These are phyloP conservation scores for Notechis scutatus DNA, from an alignment of 2,113 vertebrate species.

Conservation along the genomic window DNA sequence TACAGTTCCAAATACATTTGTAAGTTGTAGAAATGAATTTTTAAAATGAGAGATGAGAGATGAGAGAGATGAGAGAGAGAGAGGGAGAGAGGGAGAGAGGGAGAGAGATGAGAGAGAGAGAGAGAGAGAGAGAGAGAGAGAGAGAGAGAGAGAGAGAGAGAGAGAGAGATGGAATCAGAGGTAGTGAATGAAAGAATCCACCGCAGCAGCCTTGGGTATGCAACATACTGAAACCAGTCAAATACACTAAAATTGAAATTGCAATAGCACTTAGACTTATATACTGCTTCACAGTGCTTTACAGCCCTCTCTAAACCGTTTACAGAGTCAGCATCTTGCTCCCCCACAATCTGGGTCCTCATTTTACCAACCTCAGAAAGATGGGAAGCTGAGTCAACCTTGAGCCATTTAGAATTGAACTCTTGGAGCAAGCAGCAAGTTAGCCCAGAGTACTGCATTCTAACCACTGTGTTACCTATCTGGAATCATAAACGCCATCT, in stretches of 20 bases:
- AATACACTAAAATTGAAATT: neutral
- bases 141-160: neutral
- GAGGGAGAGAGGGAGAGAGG: neutral
- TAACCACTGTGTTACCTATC: too few species aligned
- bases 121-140: neutral
- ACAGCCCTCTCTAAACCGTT: too few species aligned
- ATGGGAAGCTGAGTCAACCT: too few species aligned
- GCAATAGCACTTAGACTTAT: too few species aligned
- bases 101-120: too few species aligned
- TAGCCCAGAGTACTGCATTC: too few species aligned
- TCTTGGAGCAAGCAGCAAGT: too few species aligned
- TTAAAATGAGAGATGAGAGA: neutral
- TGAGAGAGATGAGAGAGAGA: neutral
- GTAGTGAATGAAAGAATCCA: neutral
- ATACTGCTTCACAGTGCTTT: too few species aligned
- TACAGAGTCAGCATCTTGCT: too few species aligned
- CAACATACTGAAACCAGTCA: neutral
- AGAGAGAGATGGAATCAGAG: neutral
- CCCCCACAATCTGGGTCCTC: too few species aligned
- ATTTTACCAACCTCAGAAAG: too few species aligned
- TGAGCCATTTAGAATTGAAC: too few species aligned
- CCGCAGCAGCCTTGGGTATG: neutral
- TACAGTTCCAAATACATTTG: neutral
- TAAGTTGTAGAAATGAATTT: neutral
- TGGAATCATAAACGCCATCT: neutral